phyloP scores from a whole-genome alignment of 2,888 invertebrate species.

The Drosophila cracens region DNA sequence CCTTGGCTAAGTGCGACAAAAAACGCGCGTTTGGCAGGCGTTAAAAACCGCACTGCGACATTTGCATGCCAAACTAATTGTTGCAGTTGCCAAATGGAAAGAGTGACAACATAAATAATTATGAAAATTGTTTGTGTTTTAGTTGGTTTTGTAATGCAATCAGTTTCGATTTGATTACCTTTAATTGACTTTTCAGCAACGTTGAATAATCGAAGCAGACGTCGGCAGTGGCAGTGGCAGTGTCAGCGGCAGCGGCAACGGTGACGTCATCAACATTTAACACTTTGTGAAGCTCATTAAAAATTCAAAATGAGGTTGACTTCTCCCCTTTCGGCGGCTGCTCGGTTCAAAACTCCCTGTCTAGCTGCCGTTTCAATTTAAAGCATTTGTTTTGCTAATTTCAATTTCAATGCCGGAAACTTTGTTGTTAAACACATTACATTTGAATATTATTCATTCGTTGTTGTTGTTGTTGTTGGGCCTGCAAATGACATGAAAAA shows the following conservation, averaged over 20 bases:
- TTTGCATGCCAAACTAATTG: slow-evolving; percentile 48
- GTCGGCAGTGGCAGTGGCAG: slow-evolving; percentile 24
- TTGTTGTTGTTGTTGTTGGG: slow-evolving; percentile 22
- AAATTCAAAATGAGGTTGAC: slow-evolving; percentile 60
- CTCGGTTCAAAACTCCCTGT: neutral
- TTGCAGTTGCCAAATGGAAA: slow-evolving; percentile 54
- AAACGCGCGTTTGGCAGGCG: slow-evolving; percentile 29
- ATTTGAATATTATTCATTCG: slow-evolving; percentile 28
- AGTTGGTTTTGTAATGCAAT: slow-evolving; percentile 65
- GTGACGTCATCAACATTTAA: slow-evolving; percentile 70
- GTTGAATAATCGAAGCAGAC: slow-evolving; percentile 50
- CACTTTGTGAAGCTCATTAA: slow-evolving; percentile 68
- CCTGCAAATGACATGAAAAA: slow-evolving; percentile 64
- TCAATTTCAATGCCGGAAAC: slow-evolving; percentile 69
- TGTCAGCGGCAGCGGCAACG: slow-evolving; percentile 13
- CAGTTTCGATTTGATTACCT: slow-evolving; percentile 77
- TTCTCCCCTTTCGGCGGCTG: slow-evolving; percentile 7
- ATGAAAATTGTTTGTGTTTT: slow-evolving; percentile 54
- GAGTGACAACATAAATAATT: slow-evolving; percentile 49
- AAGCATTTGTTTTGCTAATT: slow-evolving; percentile 61
- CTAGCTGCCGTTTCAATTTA: slow-evolving; percentile 31
- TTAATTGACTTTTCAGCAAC: slow-evolving; percentile 81
- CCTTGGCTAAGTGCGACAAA: neutral
- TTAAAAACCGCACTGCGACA: slow-evolving; percentile 30
- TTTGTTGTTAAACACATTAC: slow-evolving; percentile 75